Evolutionary conservation across 2,888 invertebrate species (phyloP), one percentile per base, ranked within the genome.

Genomic region (Lymantria dispar): DNA sequence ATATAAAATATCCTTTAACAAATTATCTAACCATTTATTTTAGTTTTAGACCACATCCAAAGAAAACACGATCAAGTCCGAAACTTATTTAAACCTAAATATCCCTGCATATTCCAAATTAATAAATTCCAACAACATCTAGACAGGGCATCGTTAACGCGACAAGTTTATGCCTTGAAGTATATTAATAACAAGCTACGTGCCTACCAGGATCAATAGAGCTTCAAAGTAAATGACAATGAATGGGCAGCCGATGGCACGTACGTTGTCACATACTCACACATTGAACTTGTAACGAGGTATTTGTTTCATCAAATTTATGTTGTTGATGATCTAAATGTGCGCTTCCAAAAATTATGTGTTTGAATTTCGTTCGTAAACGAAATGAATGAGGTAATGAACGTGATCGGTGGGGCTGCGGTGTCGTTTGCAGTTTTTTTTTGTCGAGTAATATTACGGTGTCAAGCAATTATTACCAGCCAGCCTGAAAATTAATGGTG

Each of bases 141-240:
- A 15, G 45, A 41, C 49, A 52, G 13, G 44, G 48, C 52, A 62
- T 56, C 43, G 47, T 68, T 66, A 61, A 67, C 44, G 59, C 47
- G 54, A 50, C 56, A 61, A 65, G 61, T 70, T 70, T 70, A 70
- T 73, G 62, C 68, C 74, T 74, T 73, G 69, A 60, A 60, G 61
- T 72, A 65, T 63, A 62, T 64, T 62, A 68, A 72, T 72, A 76
- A 70, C 63, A 63, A 60, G 64, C 64, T 58, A 55, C 75, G 70
- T 76, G 75, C 69, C 75, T 71, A 70, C 61, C 54, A 69, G 76
- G 83, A 83, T 85, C 83, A 80, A 83, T 83, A 74, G 68, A 74
- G 78, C 79, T 79, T 83, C 80, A 80, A 72, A 78, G 80, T 76
- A 80, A 83, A 84, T 81, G 82, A 83, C 85, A 80, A 83, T 77